A percentile compares a stretch with the other conserved stretches of the same genome.
These are phyloP conservation scores for Phenacoccus solenopsis DNA, from an alignment of 1,140 invertebrate genomes.

Conservation along the genomic window DNA sequence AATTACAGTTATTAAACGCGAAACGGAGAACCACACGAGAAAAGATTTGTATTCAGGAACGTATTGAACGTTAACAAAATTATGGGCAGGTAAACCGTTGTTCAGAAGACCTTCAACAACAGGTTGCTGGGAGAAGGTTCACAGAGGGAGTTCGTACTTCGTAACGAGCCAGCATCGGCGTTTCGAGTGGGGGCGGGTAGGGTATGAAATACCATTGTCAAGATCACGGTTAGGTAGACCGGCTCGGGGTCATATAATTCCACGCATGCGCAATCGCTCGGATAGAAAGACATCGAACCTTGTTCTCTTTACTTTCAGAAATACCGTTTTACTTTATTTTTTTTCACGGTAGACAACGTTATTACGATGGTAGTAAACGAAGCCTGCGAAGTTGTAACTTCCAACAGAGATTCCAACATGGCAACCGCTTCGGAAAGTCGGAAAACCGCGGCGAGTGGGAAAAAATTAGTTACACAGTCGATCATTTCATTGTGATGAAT, in stretches of 20 bases:
- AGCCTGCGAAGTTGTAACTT: too few species aligned
- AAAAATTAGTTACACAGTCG: too few species aligned
- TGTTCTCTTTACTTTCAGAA: slow-evolving; percentile 16
- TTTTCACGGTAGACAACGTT: too few species aligned
- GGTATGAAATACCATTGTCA: slow-evolving; percentile 22
- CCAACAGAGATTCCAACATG: not conserved
- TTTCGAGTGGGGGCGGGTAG: slow-evolving; percentile 16
- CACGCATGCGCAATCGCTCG: slow-evolving; percentile 20
- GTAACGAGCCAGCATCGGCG: not conserved
- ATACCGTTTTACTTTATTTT: slow-evolving; percentile 12
- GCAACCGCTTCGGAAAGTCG: not conserved
- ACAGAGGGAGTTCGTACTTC: slow-evolving; percentile 6
- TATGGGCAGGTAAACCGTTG: slow-evolving; percentile 20
- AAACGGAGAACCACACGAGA: slow-evolving; percentile 5
- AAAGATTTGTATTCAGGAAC: not conserved
- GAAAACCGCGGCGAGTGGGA: too few species aligned
- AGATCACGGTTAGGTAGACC: slow-evolving; percentile 23
- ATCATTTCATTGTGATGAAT: too few species aligned
- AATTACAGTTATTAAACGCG: not conserved
- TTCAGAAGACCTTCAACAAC: slow-evolving; percentile 18
- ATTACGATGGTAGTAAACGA: too few species aligned
- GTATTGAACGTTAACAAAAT: not conserved
- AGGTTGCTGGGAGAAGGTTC: slow-evolving; percentile 21
- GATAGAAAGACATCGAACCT: slow-evolving; percentile 6
- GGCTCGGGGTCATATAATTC: slow-evolving; percentile 4